Percentiles rank a stretch among this genome's conserved stretches.
Conservation (phyloP, 2,888 invertebrate genomes). For the Eumerus sabulonum region DNA sequence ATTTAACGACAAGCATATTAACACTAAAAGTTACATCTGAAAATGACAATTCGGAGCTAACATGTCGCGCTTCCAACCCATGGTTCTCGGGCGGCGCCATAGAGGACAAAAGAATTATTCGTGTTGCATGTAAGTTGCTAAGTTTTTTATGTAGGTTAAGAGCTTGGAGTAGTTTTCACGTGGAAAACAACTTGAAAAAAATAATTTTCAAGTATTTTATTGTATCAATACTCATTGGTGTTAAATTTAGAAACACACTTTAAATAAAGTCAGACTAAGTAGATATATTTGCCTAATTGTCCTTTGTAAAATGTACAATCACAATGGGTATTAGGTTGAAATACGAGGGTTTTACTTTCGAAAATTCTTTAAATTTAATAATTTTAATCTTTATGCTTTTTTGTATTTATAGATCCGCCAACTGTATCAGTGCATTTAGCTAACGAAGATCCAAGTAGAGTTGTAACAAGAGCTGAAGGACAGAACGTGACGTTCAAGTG, state of each 20-base stretch:
- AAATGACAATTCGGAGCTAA: conserved; percentile 90
- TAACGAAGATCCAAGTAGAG: conserved; percentile 83
- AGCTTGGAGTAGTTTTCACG: too few species aligned
- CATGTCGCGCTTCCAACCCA: conserved; percentile 92
- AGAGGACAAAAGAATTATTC: conserved; percentile 87
- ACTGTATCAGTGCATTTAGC: conserved; percentile 85
- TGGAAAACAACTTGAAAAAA: too few species aligned
- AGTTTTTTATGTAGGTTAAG: too few species aligned
- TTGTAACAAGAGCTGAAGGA: conserved; percentile 83
- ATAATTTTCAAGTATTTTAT: too few species aligned
- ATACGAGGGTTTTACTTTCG: too few species aligned
- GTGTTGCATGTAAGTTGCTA: conserved; percentile 90
- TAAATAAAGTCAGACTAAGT: too few species aligned
- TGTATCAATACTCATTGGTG: too few species aligned
- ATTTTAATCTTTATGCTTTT: conserved; percentile 1
- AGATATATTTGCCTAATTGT: too few species aligned
- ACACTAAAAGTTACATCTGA: conserved; percentile 87
- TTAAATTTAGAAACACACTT: too few species aligned
- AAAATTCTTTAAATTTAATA: too few species aligned
- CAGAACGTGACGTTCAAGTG: conserved; percentile 89
- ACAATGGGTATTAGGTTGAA: too few species aligned
- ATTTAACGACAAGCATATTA: conserved; percentile 87
- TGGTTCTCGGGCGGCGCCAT: conserved; percentile 90
- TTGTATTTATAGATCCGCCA: conserved; percentile 85
- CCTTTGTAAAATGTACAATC: too few species aligned